Base-by-base conservation (phyloP, 2,113 vertebrate genomes). In the Hipposideros armiger region DNA sequence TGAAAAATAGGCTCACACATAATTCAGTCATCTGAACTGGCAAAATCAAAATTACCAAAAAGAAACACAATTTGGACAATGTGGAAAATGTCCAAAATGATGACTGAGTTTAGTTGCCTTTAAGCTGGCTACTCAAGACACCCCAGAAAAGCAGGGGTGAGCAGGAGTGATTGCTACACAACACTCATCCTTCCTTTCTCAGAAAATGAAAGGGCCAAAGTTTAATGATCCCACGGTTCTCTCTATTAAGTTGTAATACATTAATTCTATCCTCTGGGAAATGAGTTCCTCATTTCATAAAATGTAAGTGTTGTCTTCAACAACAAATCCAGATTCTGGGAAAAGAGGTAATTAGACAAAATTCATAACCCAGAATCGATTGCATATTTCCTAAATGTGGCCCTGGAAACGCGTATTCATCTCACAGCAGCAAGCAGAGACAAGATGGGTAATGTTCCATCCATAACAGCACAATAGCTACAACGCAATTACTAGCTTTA, bases 191-290 rank as follows among this genome's bases (percentile, higher is more conserved):
- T 60, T 93, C 72, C 50, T 42, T 76, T 8, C 9, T 82, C 15
- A n/a, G 76, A 73, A 87, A 66, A 84, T n/a, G 11, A 67, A 85
- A 93, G 30, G 20, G 66, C 24, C 54, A 74, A 78, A 82, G 28
- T 58, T 85, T 54, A 94, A 87, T 9, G 16, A 93, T 90, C 45
- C 78, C 78, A 72, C 11, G 42, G 58, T 47, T 45, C 5, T 80
- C 92, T 52, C 74, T 70, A 95, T 90, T 81, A 90, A 87, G 36
- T 40, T 84, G 30, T 45, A 76, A 83, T 80, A 90, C 87, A 95
- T 92, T 92, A 69, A 84, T 95, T 86, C 69, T 87, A 45, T 50
- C 50, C 58, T 36, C 30, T 56, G 88, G 91, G 50, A 90, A 92
- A 90, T 45, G 20, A 17, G 6, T 60, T 85, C 52, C 17, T 40